Conservation (phyloP, 2,113 vertebrate genomes). For the Aptenodytes forsteri region DNA sequence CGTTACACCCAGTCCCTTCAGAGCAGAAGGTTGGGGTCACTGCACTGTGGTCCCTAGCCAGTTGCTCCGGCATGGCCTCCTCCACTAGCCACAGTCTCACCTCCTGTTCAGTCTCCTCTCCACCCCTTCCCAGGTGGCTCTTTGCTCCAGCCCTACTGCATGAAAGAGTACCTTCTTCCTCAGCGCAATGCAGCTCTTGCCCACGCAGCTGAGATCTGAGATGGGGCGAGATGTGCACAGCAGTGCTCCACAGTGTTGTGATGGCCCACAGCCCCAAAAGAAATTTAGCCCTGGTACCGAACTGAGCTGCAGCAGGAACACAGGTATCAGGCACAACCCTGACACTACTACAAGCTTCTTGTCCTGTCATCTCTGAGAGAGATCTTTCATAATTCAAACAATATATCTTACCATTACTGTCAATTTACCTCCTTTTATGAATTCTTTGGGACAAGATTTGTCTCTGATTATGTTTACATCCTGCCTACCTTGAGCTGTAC, state of each 20-base stretch:
- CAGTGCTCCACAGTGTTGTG: neutral
- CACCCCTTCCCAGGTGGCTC: neutral
- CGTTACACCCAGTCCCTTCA: neutral
- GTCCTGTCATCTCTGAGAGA: neutral
- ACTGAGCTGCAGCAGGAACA: neutral
- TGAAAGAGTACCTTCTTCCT: neutral
- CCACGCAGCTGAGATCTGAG: neutral
- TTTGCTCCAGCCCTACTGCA: neutral
- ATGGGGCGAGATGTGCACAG: fast-evolving
- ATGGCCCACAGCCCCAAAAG: neutral
- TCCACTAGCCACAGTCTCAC: neutral
- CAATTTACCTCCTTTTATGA: neutral
- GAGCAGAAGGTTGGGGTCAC: neutral
- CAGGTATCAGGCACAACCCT: neutral
- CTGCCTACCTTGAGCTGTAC: neutral
- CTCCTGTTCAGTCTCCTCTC: neutral
- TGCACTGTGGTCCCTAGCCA: fast-evolving
- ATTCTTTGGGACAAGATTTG: neutral
- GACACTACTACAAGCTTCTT: neutral
- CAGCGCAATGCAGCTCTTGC: neutral
- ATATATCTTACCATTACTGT: neutral
- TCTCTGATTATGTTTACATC: neutral
- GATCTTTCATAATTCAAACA: neutral
- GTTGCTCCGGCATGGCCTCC: neutral
- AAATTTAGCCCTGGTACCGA: neutral